A percentile compares a stretch with the other conserved stretches of the same genome.
phyloP scores from a whole-genome alignment of 2,888 invertebrate genomes.

The Frankliniella intonsa region DNA sequence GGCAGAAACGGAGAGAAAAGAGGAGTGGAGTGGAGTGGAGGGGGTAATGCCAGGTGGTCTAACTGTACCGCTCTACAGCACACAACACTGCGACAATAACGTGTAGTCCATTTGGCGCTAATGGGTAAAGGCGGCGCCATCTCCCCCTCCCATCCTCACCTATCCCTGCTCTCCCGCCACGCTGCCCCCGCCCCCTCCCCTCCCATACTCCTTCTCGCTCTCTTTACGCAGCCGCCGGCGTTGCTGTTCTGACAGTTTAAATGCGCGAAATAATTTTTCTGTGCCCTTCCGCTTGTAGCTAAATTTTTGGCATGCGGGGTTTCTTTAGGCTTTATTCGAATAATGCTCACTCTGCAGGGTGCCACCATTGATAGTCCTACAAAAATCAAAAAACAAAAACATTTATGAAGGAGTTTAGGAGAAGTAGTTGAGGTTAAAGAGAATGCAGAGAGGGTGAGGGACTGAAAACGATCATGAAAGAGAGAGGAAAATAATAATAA shows the following conservation, averaged over 20 bases:
- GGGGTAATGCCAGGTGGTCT: conserved; percentile 10
- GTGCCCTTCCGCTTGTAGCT: no score
- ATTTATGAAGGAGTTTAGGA: no score
- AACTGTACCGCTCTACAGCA: not conserved
- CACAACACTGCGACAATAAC: not conserved
- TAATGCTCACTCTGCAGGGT: no score
- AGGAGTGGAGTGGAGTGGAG: not conserved
- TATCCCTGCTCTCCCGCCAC: not conserved
- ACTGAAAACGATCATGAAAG: not conserved
- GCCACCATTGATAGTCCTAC: no score
- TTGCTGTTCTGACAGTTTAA: no score
- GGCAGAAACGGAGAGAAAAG: not conserved
- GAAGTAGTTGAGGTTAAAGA: not conserved
- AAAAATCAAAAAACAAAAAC: no score
- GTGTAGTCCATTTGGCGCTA: conserved; percentile 15
- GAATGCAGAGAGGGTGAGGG: not conserved
- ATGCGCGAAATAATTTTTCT: no score
- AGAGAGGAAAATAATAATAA: not conserved
- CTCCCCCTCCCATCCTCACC: not conserved
- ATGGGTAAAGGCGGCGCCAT: not conserved
- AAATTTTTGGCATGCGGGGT: no score
- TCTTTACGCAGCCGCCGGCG: no score
- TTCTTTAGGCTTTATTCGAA: no score
- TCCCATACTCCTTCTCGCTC: not conserved
- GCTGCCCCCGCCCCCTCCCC: not conserved